phyloP scores from a whole-genome alignment of 2,888 invertebrate genomes.

The Dromius quadrimaculatus region DNA sequence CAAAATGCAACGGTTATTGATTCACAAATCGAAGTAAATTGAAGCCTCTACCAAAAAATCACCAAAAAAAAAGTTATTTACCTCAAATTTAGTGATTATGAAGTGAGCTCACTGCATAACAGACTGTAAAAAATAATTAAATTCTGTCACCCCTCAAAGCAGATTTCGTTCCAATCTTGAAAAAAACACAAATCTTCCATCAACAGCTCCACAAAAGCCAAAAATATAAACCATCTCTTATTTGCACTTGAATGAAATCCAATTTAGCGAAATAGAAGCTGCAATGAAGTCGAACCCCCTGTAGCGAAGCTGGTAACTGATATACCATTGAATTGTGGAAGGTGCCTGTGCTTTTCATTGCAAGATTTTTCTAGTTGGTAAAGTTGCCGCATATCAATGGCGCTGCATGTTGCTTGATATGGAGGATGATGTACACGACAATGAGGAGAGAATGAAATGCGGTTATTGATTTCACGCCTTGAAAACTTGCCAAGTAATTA shows the following conservation, averaged over 20 bases:
- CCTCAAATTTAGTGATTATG: no score
- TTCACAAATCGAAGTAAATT: no score
- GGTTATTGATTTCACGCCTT: conserved; percentile 28
- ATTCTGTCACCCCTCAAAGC: background rate
- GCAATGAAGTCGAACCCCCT: conserved; percentile 23
- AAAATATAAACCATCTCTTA: conserved; percentile 34
- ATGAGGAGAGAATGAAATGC: background rate
- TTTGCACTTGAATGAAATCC: conserved; percentile 46
- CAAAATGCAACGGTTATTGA: no score
- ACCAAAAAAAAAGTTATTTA: no score
- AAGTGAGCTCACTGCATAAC: no score
- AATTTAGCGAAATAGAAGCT: conserved; percentile 47
- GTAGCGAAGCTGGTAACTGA: conserved; percentile 24
- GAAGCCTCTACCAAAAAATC: no score
- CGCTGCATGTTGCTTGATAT: background rate
- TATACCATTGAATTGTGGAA: conserved; percentile 32
- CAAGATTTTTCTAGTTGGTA: background rate
- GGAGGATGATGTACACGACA: background rate
- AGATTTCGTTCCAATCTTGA: background rate
- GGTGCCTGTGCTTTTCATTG: background rate
- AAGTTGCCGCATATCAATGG: background rate
- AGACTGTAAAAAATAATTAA: background rate
- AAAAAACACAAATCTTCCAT: background rate
- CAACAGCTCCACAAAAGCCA: background rate
- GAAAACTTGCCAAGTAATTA: background rate